Conservation (phyloP, 92 coral and sea anemone species). For the Palythoa grandiflora region DNA sequence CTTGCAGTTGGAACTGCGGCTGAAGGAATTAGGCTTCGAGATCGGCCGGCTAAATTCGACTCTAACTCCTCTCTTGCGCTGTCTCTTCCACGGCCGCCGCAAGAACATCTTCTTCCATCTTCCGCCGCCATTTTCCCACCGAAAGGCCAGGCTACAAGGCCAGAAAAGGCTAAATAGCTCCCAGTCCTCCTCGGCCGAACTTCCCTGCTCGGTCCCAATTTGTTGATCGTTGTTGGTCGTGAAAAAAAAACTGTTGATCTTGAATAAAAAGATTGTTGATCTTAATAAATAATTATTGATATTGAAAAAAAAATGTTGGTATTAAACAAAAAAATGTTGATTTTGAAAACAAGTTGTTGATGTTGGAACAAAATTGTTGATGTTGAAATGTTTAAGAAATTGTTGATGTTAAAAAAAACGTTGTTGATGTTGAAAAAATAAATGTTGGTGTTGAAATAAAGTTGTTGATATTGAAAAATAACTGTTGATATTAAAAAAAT, state of each 20-base stretch:
- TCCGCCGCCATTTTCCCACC: conserved; percentile 24
- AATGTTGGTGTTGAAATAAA: background rate
- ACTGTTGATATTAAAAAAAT: background rate
- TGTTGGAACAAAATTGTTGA: conserved; percentile 19
- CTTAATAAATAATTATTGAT: conserved; percentile 17
- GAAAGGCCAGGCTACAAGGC: conserved; percentile 5
- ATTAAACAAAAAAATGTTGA: background rate
- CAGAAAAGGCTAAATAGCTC: background rate
- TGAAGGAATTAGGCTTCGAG: conserved; percentile 23
- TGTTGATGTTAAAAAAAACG: conserved; percentile 16
- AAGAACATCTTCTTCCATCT: conserved; percentile 15
- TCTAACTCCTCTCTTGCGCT: conserved; percentile 40
- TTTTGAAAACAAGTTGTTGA: conserved; percentile 28
- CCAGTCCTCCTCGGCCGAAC: background rate
- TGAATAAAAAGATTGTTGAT: conserved; percentile 1
- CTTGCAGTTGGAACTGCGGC: conserved; percentile 32
- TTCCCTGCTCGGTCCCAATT: conserved; percentile 25
- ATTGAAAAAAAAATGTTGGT: conserved; percentile 22
- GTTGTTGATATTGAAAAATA: background rate
- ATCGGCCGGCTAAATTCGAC: conserved; percentile 24
- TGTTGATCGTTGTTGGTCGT: background rate
- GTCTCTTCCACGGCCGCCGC: conserved; percentile 35
- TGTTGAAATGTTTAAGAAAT: conserved; percentile 6
- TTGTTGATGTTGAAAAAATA: background rate
- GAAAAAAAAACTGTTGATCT: background rate